Evolutionary conservation across 2,888 invertebrate genomes (phyloP), one percentile per base, ranked within the genome.

Genomic region (Cordilura impudica): DNA sequence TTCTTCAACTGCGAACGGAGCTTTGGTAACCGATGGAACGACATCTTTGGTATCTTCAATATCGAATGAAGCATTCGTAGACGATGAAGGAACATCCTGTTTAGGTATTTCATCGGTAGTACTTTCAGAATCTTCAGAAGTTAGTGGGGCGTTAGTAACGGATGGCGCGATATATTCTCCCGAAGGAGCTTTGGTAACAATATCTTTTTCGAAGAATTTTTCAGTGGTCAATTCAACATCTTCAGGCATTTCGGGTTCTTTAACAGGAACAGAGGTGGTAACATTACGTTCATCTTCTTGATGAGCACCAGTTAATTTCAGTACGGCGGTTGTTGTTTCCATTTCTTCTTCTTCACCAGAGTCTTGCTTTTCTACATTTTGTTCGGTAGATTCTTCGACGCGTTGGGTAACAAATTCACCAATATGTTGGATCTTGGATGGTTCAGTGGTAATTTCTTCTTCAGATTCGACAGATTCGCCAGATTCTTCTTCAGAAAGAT

Each of bases 401-500:
- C 80, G 79, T 35, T 85, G 83, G 4, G 85, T 85, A 29, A 82
- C 82, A 54, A 82, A 82, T 35, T 84, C 82, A 0, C 72, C 80
- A 26, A 82, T 58, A 19, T 83, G 82, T 66, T 83, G 82, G 19
- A 83, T 75, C 26, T 81, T 72, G 21, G 14, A 76, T 26, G 76
- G 73, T 6, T 81, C 71, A 8, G 39, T 83, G 77, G 67, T 73
- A 4, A 53, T 67, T 56, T 86, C 88, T 79, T 87, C 87, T 71
- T 84, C 86, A 0, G 87, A 86, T 65, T 88, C 86, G 1, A 81
- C 80, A 7, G 87, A 87, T 12, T 84, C 84, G 5, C 82, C 87
- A 14, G 73, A 81, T 43, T 31, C 35, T 43, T 86, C 86, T 63
- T 87, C 88, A 0, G 72, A 81, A 6, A 86, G 84, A n/a, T 88